Base-by-base conservation (phyloP, 2,113 vertebrate species). In the Vulpes lagopus region DNA sequence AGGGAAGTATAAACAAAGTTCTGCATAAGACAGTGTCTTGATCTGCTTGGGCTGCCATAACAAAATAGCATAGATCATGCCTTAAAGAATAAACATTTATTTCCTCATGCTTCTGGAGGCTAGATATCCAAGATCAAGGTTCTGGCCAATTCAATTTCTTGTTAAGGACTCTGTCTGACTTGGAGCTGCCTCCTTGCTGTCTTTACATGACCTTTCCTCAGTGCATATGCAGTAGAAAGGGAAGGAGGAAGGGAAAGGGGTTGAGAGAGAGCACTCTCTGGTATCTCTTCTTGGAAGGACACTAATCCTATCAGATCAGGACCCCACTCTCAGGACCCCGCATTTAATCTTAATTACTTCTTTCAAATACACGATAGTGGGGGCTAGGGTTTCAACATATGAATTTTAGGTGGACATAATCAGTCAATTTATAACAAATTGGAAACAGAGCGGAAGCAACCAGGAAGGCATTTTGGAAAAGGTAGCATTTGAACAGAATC, bases 311-410 rank as follows among this genome's bases (percentile, higher is more conserved):
- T 32, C 78, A n/a, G 81, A 76, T 97, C 76, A 93, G 55, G 10
- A 23, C 11, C 22, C 16, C 81, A 62, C 19, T 11, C 51, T 88
- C 65, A 43, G 30, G 35, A 43, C 15, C 49, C 93, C 55, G 43
- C 43, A 38, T 71, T 93, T 87, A 95, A 87, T 35, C 27, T 71
- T 88, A 83, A 78, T 94, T 94, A 65, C 32, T 85, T 93, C 65
- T 38, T 79, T 90, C 38, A 95, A 86, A 95, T 90, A 79, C 9
- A 76, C 71, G 15, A 78, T 49, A 38, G 22, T 76, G 27, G 22
- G 32, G 38, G 25, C 35, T 79, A 84, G 38, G 30, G 5, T 25
- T 89, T 89, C 80, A 92, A 51, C 57, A 55, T 90, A 59, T 4
- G 17, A 62, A 90, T 80, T 69, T 93, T 76, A 49, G 12, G n/a